Evolutionary conservation across 37 sponge, comb jelly and placozoan genomes (phyloP), one percentile per base, ranked within the genome.

Genomic region (Beroe ovata): DNA sequence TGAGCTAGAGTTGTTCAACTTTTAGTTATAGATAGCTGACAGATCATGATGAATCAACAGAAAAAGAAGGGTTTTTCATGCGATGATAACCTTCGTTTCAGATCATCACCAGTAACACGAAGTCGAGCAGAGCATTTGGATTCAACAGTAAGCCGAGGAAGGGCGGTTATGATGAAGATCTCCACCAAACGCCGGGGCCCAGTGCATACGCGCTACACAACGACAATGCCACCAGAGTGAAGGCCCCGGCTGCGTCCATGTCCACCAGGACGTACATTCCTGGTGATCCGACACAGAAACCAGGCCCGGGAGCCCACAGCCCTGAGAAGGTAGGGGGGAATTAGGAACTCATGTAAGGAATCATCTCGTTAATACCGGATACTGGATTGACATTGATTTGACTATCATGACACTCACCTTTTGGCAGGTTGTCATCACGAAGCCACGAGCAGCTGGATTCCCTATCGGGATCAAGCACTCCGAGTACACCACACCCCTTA

Each of bases 231-330:
- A 77, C 41, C 42, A 1, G 54, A 23, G 28, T 42, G 14, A 77
- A 41, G 84, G 54, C 42, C 54, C 84, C 84, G 4, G 21, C n/a
- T 20, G 11, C 22, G 8, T 42, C 54, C 60, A 54, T 90, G 37
- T 32, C 33, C 16, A 72, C 64, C 14, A 71, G 90, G n/a, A 71
- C 71, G 23, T 90, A 71, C 81, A 90, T 90, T 47, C 90, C 90
- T 23, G 90, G 90, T 26, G 90, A 90, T 60, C 90, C 90, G 32
- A 90, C 90, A 59, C 58, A 47, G 60, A 90, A 90, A 60, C 90
- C 90, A 4, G 90, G 90, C 16, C 90, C 90, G 23, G 90, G 90
- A 72, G 77, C 71, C 33, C 71, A 90, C 90, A 71, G 66, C 30
- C 90, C 90, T 26, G 90, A 90, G 71, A 90, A 90, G 64, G 90